Base-by-base conservation (phyloP, 2,888 invertebrate genomes). In the Sesia bembeciformis region DNA sequence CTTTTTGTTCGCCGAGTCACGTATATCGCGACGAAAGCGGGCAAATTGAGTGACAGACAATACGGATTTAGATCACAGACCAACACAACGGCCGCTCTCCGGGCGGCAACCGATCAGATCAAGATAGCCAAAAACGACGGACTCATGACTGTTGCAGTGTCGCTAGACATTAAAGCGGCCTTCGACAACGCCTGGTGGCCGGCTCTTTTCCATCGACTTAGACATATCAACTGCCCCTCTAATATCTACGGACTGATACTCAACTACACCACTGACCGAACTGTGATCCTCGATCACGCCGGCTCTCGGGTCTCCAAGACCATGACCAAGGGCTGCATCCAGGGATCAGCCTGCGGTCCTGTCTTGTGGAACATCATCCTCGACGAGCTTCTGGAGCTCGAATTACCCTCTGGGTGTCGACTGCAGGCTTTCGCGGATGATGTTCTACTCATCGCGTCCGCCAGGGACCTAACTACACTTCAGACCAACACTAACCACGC, bases 341-440 rank as follows among this genome's bases (percentile, higher is more conserved):
- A 68, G 53, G 68, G 67, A 0, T 66, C 66, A 0, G 53, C 57
- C 0, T 58, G 61, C 4, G 64, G 65, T 0, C 64, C 65, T 0
- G 49, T 53, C 0, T 39, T 66, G 0, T 66, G 68, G 68, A 67
- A 67, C 52, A 8, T 66, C 0, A 57, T 66, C 1, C 41, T 68
- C 0, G 65, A 70, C 23, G 57, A 62, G 3, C 60, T 68, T 0
- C 58, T 67, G 0, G 39, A 57, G 0, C 40, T 41, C 3, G 3
- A n/a, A 0, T 40, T 60, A 1, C 61, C 60, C 0, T 3, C 3
- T 0, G 62, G 58, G 4, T 42, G n/a, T n/a, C n/a, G n/a, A n/a
- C n/a, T n/a, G n/a, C n/a, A n/a, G n/a, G n/a, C n/a, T n/a, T n/a
- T n/a, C n/a, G n/a, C n/a, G n/a, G n/a, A n/a, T n/a, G n/a, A n/a